These are phyloP conservation scores for Pediacus dermestoides DNA, from an alignment of 2,888 invertebrate genomes.

Conservation along the genomic window DNA sequence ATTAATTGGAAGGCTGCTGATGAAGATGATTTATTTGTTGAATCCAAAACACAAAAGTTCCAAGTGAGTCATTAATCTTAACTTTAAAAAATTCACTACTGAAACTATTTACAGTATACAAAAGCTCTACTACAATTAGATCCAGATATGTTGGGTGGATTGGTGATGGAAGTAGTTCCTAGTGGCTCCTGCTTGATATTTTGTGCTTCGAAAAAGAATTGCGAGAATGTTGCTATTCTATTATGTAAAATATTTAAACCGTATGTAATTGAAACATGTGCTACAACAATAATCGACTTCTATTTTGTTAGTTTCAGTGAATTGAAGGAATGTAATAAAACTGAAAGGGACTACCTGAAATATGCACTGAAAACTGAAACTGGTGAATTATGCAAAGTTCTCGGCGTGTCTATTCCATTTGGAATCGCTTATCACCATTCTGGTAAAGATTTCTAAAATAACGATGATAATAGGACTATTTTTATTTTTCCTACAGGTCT, in stretches of 20 bases:
- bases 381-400: constrained; percentile 63
- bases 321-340: constrained; percentile 54
- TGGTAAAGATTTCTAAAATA: constrained; percentile 41
- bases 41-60: constrained; percentile 54
- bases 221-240: constrained; percentile 82
- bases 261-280: constrained; percentile 25
- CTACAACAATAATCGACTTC: background rate
- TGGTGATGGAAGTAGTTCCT: constrained; percentile 80
- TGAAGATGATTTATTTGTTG: constrained; percentile 55
- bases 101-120: constrained; percentile 56
- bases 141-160: constrained; percentile 75
- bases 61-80: constrained; percentile 38
- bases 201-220: constrained; percentile 89
- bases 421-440: constrained; percentile 95
- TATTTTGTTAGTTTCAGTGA: constrained; percentile 45
- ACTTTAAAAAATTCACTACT: background rate
- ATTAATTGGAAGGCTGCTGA: constrained; percentile 53
- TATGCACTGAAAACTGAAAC: constrained; percentile 60
- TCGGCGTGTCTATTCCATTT: constrained; percentile 65
- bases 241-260: constrained; percentile 61
- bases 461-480: too few species aligned
- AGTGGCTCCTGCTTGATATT: constrained; percentile 80
- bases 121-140: constrained; percentile 59
- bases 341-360: constrained; percentile 60
- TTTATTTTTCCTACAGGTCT: constrained; percentile 55